These are phyloP conservation scores for Netelia fuscicornis DNA, from an alignment of 2,888 invertebrate genomes.

Conservation along the genomic window DNA sequence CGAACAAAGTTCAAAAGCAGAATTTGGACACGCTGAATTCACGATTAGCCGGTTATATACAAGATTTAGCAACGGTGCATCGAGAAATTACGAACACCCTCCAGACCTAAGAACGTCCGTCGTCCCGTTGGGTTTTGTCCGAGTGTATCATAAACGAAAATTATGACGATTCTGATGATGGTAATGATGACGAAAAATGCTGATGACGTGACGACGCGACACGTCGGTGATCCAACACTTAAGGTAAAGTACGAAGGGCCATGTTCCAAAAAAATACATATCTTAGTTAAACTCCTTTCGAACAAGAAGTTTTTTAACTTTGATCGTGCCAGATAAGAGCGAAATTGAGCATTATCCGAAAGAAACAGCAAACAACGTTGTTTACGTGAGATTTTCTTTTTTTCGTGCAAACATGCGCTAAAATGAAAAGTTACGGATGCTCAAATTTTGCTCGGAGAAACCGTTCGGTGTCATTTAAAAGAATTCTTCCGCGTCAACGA, in stretches of 20 bases:
- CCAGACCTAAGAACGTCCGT: slow-evolving; percentile 88
- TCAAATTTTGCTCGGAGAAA: slow-evolving; percentile 40
- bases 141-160: slow-evolving; percentile 58
- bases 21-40: slow-evolving; percentile 93
- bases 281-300: slow-evolving; percentile 71
- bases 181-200: slow-evolving; percentile 32
- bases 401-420: slow-evolving; percentile 12
- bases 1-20: slow-evolving; percentile 93
- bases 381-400: slow-evolving; percentile 20
- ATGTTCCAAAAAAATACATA: slow-evolving; percentile 74
- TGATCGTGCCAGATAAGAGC: slow-evolving; percentile 50
- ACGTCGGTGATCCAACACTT: slow-evolving; percentile 52
- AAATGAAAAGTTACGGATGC: slow-evolving; percentile 3
- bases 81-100: slow-evolving; percentile 93
- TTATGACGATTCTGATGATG: slow-evolving; percentile 50
- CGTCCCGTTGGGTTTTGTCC: slow-evolving; percentile 39
- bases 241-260: slow-evolving; percentile 69
- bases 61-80: slow-evolving; percentile 93
- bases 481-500: slow-evolving; percentile 34
- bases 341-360: slow-evolving; percentile 28
- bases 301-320: slow-evolving; percentile 48
- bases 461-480: slow-evolving; percentile 35
- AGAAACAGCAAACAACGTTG: slow-evolving; percentile 2
- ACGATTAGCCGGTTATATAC: slow-evolving; percentile 92
- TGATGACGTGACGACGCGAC: slow-evolving; percentile 38